Evolutionary conservation across 2,797 vertebrate species (phyloP).

Genomic region (Sylvia borin): DNA sequence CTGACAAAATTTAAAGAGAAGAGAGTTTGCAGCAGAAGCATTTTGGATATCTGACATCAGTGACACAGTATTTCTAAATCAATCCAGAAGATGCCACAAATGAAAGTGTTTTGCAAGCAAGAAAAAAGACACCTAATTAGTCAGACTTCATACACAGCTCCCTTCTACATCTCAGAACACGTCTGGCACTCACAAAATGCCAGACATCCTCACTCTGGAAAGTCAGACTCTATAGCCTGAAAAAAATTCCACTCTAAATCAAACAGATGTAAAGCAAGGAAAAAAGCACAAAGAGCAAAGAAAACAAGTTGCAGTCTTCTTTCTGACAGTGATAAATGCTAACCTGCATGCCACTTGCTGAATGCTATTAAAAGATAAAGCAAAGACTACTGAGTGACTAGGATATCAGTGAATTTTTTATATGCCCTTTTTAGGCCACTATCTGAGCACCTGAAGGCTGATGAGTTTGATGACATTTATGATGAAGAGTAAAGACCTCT

Average conservation of each 20-base stretch:
- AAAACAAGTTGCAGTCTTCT: not conserved
- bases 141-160: not conserved
- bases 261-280: not conserved
- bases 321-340: not conserved
- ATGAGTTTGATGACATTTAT: not conserved
- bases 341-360: not conserved
- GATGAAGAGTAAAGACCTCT: not conserved
- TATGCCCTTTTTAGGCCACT: not conserved
- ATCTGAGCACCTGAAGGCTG: not conserved
- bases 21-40: not conserved
- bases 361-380: not conserved
- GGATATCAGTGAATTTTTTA: not conserved
- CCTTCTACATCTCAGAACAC: not conserved
- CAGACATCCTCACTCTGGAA: not conserved
- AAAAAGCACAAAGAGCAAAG: not conserved
- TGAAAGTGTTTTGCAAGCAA: not conserved
- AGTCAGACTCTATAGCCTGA: not conserved
- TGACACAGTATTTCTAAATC: not conserved
- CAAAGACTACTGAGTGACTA: not conserved
- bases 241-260: constrained; percentile 6
- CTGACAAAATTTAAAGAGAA: not conserved
- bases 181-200: constrained; percentile 27
- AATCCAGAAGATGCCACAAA: not conserved
- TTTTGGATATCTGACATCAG: not conserved
- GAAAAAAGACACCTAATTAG: not conserved